Base-by-base conservation (phyloP, 2,888 invertebrate species). In the Andrena hattorfiana region DNA sequence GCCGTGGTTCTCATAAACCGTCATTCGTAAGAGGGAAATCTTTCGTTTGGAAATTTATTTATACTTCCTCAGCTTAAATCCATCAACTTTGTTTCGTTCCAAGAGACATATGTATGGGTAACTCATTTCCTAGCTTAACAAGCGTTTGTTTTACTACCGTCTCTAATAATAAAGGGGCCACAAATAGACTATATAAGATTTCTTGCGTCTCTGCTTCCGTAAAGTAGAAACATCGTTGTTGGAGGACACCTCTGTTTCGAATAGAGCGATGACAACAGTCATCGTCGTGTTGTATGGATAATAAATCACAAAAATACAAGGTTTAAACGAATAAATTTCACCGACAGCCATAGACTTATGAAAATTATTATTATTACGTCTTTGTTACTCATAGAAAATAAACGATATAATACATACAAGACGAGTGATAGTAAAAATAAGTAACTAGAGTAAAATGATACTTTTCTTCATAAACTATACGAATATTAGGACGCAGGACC, bases 11-110 rank as follows among this genome's bases (percentile, higher is more conserved):
- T 26, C 20, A 20, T 16, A 42, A 16, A 20, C 30, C 7, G 26
- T 1, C 23, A 23, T 54, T 56, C 26, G 16, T 30, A 13, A 32
- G 23, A 2, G 16, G 20, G 48, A 59, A 67, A 66, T 63, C 30
- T 42, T 32, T 49, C 67, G 8, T 70, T 54, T 56, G n/a, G 32
- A 76, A 60, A 51, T 67, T 70, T 76, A 80, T 76, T 76, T 66
- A 67, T 80, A 67, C 42, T 66, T 32, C 8, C 7, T 51, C 28
- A 16, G 66, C 28, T 75, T 66, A 56, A 42, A 54, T 20, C 35
- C 28, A 26, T 8, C n/a, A 63, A 35, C 30, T 66, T 74, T 32
- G 56, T 64, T 30, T 13, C n/a, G 28, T 69, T 56, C 56, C 51
- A 8, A 62, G 54, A 69, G 48, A 26, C 7, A 32, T 56, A 54